Evolutionary conservation across 2,888 invertebrate genomes (phyloP).

Genomic region (Oscheius sp.): DNA sequence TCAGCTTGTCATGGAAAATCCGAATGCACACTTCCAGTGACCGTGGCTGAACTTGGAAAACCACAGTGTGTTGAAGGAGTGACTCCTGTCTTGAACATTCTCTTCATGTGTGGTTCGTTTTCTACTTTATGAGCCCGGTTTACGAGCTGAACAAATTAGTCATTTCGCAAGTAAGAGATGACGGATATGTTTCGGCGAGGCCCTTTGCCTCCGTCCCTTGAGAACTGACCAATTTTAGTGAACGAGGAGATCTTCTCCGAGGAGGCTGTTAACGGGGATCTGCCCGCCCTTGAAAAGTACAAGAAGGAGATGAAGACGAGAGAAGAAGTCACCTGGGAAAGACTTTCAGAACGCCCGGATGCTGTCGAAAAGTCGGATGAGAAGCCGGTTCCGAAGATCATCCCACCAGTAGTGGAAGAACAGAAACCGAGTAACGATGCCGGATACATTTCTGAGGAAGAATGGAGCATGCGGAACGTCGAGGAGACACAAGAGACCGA

Average conservation of each 20-base stretch:
- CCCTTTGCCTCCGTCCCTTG: background rate
- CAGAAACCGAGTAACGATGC: conserved; percentile 28
- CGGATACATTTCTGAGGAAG: conserved; percentile 21
- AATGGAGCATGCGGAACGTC: conserved; percentile 20
- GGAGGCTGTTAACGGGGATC: conserved; percentile 67
- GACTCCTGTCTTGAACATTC: conserved; percentile 74
- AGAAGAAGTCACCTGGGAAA: conserved; percentile 28
- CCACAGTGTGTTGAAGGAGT: conserved; percentile 73
- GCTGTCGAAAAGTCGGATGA: conserved; percentile 30
- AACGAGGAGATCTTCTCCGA: conserved; percentile 72
- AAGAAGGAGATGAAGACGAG: conserved; percentile 38
- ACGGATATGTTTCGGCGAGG: conserved; percentile 7
- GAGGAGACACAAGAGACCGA: conserved; percentile 6
- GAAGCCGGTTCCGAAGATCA: background rate
- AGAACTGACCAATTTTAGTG: conserved; percentile 51
- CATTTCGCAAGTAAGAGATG: conserved; percentile 26
- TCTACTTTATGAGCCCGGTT: background rate
- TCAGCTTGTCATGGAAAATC: conserved; percentile 74
- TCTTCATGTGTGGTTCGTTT: conserved; percentile 75
- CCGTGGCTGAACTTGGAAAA: conserved; percentile 73
- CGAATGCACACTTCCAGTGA: conserved; percentile 73
- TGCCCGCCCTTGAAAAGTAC: conserved; percentile 50
- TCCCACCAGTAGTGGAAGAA: conserved; percentile 3
- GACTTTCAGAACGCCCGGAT: conserved; percentile 17
- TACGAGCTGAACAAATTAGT: conserved; percentile 23